A percentile compares a stretch with the other conserved stretches of the same genome.
These are phyloP conservation scores for Congeria kusceri DNA, from an alignment of 2,888 invertebrate genomes.

Conservation along the genomic window DNA sequence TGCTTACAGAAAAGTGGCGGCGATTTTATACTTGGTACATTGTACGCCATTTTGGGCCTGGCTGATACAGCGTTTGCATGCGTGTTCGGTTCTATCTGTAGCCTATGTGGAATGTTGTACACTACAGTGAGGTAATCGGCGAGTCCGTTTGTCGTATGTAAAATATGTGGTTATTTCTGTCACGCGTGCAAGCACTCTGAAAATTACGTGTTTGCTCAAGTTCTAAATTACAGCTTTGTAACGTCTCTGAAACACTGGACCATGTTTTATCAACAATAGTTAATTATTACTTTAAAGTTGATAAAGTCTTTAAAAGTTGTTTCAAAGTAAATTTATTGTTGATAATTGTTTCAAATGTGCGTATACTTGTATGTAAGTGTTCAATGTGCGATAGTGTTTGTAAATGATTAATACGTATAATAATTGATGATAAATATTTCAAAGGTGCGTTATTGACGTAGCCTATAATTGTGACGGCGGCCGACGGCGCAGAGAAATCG, in stretches of 20 bases:
- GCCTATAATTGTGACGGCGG: constrained; percentile 29
- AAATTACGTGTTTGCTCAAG: no score
- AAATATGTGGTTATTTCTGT: no score
- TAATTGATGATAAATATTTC: neutral
- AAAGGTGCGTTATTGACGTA: constrained; percentile 41
- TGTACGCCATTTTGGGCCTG: constrained; percentile 16
- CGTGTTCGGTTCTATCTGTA: constrained; percentile 33
- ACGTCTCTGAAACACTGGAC: no score
- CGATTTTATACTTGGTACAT: constrained; percentile 12
- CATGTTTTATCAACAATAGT: no score
- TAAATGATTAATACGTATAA: neutral
- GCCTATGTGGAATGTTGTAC: constrained; percentile 35
- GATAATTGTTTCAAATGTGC: no score
- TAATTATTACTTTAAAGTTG: no score
- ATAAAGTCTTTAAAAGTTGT: neutral
- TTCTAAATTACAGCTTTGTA: no score
- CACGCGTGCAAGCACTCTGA: no score
- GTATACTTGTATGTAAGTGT: no score
- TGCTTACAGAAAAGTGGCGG: constrained; percentile 28
- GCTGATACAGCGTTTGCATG: constrained; percentile 50
- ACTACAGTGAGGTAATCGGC: constrained; percentile 33
- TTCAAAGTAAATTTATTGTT: neutral
- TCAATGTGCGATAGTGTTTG: neutral
- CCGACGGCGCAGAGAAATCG: constrained; percentile 38
- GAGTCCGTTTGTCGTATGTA: no score